Base-by-base conservation (phyloP, 2,113 vertebrate species). In the Chunga burmeisteri region DNA sequence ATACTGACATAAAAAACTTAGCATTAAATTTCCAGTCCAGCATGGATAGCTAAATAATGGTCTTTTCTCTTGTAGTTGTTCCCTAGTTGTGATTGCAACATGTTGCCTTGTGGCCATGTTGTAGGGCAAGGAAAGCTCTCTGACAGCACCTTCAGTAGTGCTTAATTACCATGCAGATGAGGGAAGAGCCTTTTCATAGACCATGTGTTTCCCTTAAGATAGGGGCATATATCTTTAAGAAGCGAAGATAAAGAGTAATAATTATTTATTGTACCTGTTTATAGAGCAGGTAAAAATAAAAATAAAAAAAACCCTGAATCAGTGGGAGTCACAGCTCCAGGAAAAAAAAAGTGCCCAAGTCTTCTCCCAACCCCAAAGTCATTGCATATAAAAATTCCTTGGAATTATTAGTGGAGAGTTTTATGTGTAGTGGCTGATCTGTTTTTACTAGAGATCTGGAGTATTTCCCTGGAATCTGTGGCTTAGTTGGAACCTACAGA, bases 11-110 rank as follows among this genome's bases (percentile, higher is more conserved):
- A 59, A 55, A 86, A 61, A 34, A 0, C 15, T 38, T 83, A 52
- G 20, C 21, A n/a, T 71, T 93, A 30, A 40, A 49, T 93, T 86
- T 91, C 61, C 16, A 67, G 50, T 63, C 38, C 18, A 52, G 18
- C 2, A 3, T 1, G 3, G 13, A 19, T 46, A n/a, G 14, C 17
- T 78, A 68, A 67, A n/a, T 77, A 73, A 68, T 8, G 38, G 4
- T 66, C 25, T 46, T 34, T 71, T 78, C 55, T 78, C 20, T 78
- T 8, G 2, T 32, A 67, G 42, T 73, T 86, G 42, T 52, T 88
- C n/a, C 26, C 3, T 27, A 29, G 34, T 72, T 0, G 0, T 0
- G 0, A 38, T 26, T 84, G 49, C 0, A 1, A 59, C 21, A 2
- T 32, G 16, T 52, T 90, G 53, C 82, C 67, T 56, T 87, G 40